These are phyloP conservation scores for Eupithecia abbreviata DNA, from an alignment of 2,888 invertebrate genomes.

Conservation along the genomic window DNA sequence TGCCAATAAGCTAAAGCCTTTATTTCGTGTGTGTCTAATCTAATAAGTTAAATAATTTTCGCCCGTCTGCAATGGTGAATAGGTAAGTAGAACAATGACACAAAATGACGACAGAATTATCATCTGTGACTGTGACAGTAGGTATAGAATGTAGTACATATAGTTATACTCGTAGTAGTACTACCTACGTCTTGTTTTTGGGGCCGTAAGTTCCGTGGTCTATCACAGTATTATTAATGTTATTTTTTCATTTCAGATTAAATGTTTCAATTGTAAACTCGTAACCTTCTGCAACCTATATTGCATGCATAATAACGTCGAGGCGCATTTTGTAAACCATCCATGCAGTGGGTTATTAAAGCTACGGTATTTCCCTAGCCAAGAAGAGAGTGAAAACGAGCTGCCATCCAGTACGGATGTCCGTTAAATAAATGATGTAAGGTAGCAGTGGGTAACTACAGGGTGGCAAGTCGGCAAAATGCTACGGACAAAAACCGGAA, in stretches of 20 bases:
- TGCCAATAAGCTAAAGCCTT: too few relatives aligned
- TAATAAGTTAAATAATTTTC: too few relatives aligned
- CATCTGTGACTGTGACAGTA: too few relatives aligned
- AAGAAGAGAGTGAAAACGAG: slow-evolving; percentile 30
- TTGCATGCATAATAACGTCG: slow-evolving; percentile 62
- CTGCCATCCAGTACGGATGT: slow-evolving; percentile 5
- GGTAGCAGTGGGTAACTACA: background rate
- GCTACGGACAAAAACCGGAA: too few relatives aligned
- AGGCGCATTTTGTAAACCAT: slow-evolving; percentile 60
- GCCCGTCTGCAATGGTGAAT: too few relatives aligned
- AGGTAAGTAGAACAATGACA: too few relatives aligned
- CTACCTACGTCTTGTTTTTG: background rate
- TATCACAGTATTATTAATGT: background rate
- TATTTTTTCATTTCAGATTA: slow-evolving; percentile 1
- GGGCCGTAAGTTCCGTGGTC: background rate
- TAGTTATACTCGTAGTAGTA: too few relatives aligned
- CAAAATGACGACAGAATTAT: too few relatives aligned
- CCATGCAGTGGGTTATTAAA: slow-evolving; percentile 66
- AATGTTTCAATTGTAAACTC: slow-evolving; percentile 61
- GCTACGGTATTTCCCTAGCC: slow-evolving; percentile 54
- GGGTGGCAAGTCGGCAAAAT: too few relatives aligned
- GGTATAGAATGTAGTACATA: too few relatives aligned
- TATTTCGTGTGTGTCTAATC: too few relatives aligned
- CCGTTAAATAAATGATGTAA: background rate
- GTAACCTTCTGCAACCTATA: slow-evolving; percentile 65